These are phyloP conservation scores for Aromia moschata DNA, from an alignment of 2,888 invertebrate genomes.

Conservation along the genomic window DNA sequence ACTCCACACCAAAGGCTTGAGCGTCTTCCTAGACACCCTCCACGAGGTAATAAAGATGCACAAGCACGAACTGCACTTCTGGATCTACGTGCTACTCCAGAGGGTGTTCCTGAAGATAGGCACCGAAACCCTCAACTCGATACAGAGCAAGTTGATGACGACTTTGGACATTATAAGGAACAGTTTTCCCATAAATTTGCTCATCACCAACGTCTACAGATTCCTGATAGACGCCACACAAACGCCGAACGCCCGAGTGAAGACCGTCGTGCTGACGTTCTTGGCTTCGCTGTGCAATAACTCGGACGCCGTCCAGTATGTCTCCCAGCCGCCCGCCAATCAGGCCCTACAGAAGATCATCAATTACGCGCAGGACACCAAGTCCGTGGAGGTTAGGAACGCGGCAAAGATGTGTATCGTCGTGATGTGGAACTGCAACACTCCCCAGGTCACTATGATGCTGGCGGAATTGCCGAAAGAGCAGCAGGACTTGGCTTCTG, in stretches of 20 bases:
- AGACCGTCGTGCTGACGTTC: slow-evolving; percentile 79
- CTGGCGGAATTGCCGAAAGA: slow-evolving; percentile 77
- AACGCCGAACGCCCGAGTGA: slow-evolving; percentile 86
- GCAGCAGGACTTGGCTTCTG: slow-evolving; percentile 77
- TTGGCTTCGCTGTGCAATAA: slow-evolving; percentile 71
- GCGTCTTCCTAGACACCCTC: slow-evolving; percentile 91
- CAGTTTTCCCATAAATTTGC: slow-evolving; percentile 73
- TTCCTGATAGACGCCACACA: slow-evolving; percentile 93
- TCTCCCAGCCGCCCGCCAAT: slow-evolving; percentile 65
- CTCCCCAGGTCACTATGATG: slow-evolving; percentile 81
- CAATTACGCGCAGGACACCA: slow-evolving; percentile 74
- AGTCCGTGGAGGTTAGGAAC: slow-evolving; percentile 74
- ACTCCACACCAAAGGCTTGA: slow-evolving; percentile 96
- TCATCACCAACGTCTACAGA: slow-evolving; percentile 74
- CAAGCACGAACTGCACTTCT: slow-evolving; percentile 87
- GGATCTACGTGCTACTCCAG: slow-evolving; percentile 88
- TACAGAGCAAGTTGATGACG: slow-evolving; percentile 89
- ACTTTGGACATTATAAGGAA: slow-evolving; percentile 81
- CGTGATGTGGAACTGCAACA: slow-evolving; percentile 89
- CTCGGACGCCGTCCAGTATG: slow-evolving; percentile 66
- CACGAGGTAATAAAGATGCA: slow-evolving; percentile 89
- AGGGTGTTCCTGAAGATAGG: slow-evolving; percentile 81
- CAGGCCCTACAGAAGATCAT: slow-evolving; percentile 79
- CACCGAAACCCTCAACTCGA: slow-evolving; percentile 89
- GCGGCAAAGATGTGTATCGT: slow-evolving; percentile 73